These are phyloP conservation scores for Hypocryptadius cinnamomeus DNA, from an alignment of 2,113 vertebrate species.

Conservation along the genomic window DNA sequence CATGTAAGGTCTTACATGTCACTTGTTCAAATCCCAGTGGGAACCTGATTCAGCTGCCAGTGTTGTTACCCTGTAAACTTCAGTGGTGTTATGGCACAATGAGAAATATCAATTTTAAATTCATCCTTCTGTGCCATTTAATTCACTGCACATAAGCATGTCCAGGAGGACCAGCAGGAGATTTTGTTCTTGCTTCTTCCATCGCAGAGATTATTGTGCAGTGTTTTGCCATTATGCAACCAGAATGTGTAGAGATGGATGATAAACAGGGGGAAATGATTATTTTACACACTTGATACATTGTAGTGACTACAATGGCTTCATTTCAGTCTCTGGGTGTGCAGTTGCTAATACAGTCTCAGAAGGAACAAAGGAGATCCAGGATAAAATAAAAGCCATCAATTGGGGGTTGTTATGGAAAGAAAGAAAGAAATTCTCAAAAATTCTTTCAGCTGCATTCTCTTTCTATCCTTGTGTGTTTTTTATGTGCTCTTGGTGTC, in stretches of 20 bases:
- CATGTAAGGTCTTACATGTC: background rate
- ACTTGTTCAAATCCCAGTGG: background rate
- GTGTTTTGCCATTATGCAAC: background rate
- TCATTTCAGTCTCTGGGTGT: background rate
- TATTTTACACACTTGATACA: background rate
- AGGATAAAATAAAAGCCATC: background rate
- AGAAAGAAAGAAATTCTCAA: background rate
- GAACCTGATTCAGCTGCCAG: background rate
- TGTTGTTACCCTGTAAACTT: background rate
- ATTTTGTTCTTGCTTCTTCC: background rate
- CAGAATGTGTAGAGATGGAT: background rate
- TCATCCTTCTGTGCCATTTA: background rate
- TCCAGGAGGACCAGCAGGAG: background rate
- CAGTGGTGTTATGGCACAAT: background rate
- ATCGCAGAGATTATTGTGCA: background rate
- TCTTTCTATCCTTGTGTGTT: background rate
- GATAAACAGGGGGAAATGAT: background rate
- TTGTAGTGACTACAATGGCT: background rate
- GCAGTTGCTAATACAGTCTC: background rate
- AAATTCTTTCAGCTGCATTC: background rate
- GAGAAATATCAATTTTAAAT: background rate
- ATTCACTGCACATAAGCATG: background rate
- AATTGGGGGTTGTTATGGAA: background rate
- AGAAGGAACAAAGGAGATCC: background rate
- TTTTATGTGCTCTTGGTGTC: background rate